phyloP scores from a whole-genome alignment of 2,113 vertebrate genomes.

The Prolemur simus region DNA sequence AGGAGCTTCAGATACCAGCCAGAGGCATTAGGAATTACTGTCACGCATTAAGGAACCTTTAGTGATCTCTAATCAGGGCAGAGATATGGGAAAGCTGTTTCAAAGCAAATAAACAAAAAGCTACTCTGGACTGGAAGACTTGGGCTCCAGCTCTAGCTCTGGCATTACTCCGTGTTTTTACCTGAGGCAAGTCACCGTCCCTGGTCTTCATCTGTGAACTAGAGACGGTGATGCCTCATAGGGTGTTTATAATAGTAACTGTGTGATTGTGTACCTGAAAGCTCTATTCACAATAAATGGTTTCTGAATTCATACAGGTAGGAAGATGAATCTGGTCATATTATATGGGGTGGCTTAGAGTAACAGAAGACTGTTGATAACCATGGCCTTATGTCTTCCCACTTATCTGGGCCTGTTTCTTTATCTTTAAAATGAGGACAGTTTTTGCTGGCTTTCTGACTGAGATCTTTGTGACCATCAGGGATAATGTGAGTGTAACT shows the following conservation, averaged over 20 bases:
- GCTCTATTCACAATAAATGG: not conserved
- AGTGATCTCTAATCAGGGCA: not conserved
- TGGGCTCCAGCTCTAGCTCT: not conserved
- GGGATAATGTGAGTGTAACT: not conserved
- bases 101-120: not conserved
- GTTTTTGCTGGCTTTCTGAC: not conserved
- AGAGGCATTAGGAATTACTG: slow-evolving; percentile 6
- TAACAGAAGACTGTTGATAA: not conserved
- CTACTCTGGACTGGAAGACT: not conserved
- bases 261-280: not conserved
- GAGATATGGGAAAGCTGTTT: not conserved
- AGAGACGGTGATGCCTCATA: not conserved
- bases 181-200: not conserved
- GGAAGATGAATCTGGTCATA: not conserved
- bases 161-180: not conserved
- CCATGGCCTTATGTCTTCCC: not conserved
- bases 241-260: not conserved
- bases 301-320: not conserved
- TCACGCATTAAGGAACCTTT: not conserved
- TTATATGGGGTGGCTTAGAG: not conserved
- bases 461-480: not conserved
- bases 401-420: not conserved
- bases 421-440: not conserved
- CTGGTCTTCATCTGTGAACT: not conserved
- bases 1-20: not conserved